Conservation (phyloP, 2,797 vertebrate species). For the Acanthurus leucopareius region DNA sequence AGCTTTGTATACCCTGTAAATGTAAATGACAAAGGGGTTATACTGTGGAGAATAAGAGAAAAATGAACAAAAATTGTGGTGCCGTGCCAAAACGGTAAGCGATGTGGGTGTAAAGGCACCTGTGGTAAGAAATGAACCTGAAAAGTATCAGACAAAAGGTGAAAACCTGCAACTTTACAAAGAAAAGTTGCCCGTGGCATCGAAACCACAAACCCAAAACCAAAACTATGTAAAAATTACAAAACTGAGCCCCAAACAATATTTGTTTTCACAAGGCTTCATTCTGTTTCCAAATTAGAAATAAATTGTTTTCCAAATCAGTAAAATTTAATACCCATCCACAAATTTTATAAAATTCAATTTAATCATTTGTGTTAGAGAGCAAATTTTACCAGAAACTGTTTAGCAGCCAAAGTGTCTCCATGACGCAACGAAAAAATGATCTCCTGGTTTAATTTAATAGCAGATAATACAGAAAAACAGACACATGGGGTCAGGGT, state of each 20-base stretch:
- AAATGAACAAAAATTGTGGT: conserved; percentile 20
- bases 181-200: not conserved
- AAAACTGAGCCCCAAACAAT: not conserved
- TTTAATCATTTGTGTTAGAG: not conserved
- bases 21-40: conserved; percentile 69
- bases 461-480: not conserved
- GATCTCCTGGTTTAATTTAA: not conserved
- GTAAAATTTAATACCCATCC: not conserved
- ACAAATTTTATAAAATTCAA: not conserved
- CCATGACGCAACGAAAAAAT: not conserved
- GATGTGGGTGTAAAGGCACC: conserved; percentile 23
- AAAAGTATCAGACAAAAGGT: conserved; percentile 3
- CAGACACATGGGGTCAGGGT: too few relatives aligned
- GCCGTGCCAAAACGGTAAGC: conserved; percentile 25
- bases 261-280: not conserved
- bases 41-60: conserved; percentile 34
- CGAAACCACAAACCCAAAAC: conserved; percentile 2
- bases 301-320: not conserved
- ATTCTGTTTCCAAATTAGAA: not conserved
- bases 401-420: not conserved
- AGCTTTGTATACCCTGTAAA: conserved; percentile 62
- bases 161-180: conserved; percentile 7
- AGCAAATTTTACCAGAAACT: not conserved
- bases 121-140: conserved; percentile 6
- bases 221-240: not conserved